A percentile compares a stretch with the other conserved stretches of the same genome.
Conservation (phyloP, 2,797 vertebrate species). For the Furcifer pardalis region DNA sequence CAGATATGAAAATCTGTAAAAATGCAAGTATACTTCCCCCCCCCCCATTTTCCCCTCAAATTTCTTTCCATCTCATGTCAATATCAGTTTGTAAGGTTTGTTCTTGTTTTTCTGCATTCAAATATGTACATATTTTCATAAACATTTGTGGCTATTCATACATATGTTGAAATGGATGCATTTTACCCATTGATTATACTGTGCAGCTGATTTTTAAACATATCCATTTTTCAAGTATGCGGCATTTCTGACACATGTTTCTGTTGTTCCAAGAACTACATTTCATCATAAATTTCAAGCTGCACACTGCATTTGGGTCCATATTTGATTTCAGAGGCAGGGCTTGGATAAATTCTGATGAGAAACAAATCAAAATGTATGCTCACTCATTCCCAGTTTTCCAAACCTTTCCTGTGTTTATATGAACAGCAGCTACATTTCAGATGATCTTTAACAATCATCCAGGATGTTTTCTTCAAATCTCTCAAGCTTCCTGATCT, state of each 20-base stretch:
- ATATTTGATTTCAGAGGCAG: neutral
- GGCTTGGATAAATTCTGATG: neutral
- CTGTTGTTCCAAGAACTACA: too few relatives aligned
- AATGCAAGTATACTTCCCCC: neutral
- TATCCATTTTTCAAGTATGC: too few relatives aligned
- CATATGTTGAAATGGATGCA: neutral
- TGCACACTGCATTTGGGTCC: neutral
- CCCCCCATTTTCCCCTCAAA: neutral
- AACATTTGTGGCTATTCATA: neutral
- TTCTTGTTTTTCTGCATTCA: neutral
- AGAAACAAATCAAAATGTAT: neutral
- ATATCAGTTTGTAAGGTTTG: neutral
- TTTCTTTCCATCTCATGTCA: neutral
- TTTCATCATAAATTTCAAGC: too few relatives aligned
- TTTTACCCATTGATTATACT: neutral
- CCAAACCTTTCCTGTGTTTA: neutral
- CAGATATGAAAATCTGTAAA: neutral
- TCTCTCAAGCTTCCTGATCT: too few relatives aligned
- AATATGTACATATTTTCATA: neutral
- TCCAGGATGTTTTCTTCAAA: neutral
- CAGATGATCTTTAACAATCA: neutral
- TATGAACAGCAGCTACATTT: neutral
- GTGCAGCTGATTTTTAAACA: neutral
- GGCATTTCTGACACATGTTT: too few relatives aligned
- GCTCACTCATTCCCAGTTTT: neutral